Conservation (phyloP, 1,140 invertebrate species). For the Protaetia brevitarsis region DNA sequence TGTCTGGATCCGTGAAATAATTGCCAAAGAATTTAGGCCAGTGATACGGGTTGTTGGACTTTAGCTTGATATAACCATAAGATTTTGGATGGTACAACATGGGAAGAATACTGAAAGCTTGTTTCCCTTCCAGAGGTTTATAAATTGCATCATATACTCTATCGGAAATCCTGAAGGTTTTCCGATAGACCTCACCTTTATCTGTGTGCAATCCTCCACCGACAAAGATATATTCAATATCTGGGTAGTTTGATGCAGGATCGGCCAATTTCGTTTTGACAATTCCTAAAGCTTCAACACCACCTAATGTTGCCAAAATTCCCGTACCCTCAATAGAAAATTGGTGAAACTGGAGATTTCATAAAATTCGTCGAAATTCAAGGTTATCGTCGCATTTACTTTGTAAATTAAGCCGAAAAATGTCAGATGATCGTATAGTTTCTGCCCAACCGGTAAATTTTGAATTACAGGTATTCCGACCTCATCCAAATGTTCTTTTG, state of each 20-base stretch:
- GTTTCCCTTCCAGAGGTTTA: constrained; percentile 35
- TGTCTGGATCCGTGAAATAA: constrained; percentile 54
- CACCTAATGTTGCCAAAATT: constrained; percentile 46
- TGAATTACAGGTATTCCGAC: constrained; percentile 46
- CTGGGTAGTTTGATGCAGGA: constrained; percentile 53
- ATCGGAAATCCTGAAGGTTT: constrained; percentile 35
- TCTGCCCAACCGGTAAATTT: constrained; percentile 55
- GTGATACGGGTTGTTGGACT: constrained; percentile 57
- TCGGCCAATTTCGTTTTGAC: constrained; percentile 50
- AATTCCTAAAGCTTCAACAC: constrained; percentile 55
- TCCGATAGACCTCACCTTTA: constrained; percentile 38
- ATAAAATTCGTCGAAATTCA: neutral
- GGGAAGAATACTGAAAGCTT: constrained; percentile 50
- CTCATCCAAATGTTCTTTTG: constrained; percentile 54
- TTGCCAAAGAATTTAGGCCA: constrained; percentile 64
- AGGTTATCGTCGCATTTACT: constrained; percentile 33
- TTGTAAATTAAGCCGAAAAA: constrained; percentile 45
- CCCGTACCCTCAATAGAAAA: constrained; percentile 38
- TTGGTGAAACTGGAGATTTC: constrained; percentile 26
- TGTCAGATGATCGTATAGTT: constrained; percentile 55
- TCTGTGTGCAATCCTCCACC: constrained; percentile 42
- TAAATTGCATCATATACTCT: constrained; percentile 38
- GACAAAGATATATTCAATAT: constrained; percentile 61
- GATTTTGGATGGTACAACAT: constrained; percentile 71
- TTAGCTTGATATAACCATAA: constrained; percentile 56